These are phyloP conservation scores for Nemotelus nigrinus DNA, from an alignment of 2,888 invertebrate species.

Conservation along the genomic window DNA sequence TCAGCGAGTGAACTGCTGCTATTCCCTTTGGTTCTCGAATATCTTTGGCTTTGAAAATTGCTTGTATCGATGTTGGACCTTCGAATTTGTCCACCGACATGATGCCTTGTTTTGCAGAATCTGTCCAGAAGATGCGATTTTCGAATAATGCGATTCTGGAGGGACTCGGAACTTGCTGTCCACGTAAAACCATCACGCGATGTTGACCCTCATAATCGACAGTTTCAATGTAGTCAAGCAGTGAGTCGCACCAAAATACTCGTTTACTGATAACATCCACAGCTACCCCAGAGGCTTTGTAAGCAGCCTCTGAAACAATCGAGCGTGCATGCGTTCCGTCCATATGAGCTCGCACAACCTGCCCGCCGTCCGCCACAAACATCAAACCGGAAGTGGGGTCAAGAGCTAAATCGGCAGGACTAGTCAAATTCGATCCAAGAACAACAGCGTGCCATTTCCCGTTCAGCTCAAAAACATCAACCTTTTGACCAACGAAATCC, in stretches of 20 bases:
- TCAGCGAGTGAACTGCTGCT: constrained; percentile 80
- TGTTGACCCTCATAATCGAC: constrained; percentile 91
- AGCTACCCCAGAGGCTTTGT: constrained; percentile 91
- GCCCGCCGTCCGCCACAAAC: constrained; percentile 87
- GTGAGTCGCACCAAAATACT: constrained; percentile 96
- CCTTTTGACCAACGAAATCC: constrained; percentile 90
- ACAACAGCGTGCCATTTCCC: constrained; percentile 91
- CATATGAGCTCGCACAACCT: constrained; percentile 90
- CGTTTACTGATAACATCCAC: constrained; percentile 90
- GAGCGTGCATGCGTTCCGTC: constrained; percentile 87
- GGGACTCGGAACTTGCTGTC: constrained; percentile 87
- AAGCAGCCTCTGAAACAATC: constrained; percentile 90
- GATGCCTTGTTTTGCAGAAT: constrained; percentile 88
- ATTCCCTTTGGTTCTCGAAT: constrained; percentile 85
- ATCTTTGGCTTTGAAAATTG: constrained; percentile 82
- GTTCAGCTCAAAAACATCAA: constrained; percentile 91
- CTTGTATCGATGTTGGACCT: constrained; percentile 80
- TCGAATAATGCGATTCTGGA: constrained; percentile 86
- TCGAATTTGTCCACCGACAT: constrained; percentile 88
- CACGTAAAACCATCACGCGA: constrained; percentile 81
- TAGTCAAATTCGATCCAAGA: constrained; percentile 88
- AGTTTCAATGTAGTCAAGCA: constrained; percentile 94
- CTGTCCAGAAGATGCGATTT: constrained; percentile 90
- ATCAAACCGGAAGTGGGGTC: constrained; percentile 91
- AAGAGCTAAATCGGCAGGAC: constrained; percentile 89